These are phyloP conservation scores for Halcyon chelicuti DNA, from an alignment of 2,797 vertebrate genomes.

Conservation along the genomic window DNA sequence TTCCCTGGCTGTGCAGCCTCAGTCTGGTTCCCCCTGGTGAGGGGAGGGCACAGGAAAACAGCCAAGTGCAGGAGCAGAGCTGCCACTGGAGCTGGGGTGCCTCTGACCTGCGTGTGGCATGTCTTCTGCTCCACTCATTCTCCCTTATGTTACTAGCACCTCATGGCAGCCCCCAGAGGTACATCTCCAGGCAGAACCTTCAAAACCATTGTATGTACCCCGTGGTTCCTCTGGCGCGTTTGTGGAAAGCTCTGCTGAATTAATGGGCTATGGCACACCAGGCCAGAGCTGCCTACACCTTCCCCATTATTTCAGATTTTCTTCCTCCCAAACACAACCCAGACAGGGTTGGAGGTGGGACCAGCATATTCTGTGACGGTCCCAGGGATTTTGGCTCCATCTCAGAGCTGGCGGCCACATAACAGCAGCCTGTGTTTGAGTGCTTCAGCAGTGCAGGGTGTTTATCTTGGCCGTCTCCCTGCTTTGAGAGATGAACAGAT, in stretches of 20 bases:
- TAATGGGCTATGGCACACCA: background rate
- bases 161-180: background rate
- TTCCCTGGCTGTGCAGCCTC: background rate
- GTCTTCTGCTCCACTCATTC: background rate
- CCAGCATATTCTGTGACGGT: background rate
- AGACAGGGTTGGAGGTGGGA: background rate
- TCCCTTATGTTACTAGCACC: background rate
- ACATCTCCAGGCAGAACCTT: background rate
- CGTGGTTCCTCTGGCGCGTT: background rate
- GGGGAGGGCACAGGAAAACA: background rate
- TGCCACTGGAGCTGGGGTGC: background rate
- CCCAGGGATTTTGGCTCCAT: background rate
- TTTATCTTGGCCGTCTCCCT: slow-evolving; percentile 31
- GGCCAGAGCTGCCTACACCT: background rate
- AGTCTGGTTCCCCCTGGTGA: accelerated
- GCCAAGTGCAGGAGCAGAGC: background rate
- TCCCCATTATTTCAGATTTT: background rate
- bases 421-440: background rate
- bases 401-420: background rate
- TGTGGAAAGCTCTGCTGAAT: background rate
- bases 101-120: accelerated
- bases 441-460: background rate
- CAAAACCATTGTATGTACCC: background rate
- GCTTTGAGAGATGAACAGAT: slow-evolving; percentile 26
- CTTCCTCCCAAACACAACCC: background rate